Evolutionary conservation across 2,888 invertebrate genomes (phyloP), one percentile per base, ranked within the genome.

Genomic region (Ellobium chinense): DNA sequence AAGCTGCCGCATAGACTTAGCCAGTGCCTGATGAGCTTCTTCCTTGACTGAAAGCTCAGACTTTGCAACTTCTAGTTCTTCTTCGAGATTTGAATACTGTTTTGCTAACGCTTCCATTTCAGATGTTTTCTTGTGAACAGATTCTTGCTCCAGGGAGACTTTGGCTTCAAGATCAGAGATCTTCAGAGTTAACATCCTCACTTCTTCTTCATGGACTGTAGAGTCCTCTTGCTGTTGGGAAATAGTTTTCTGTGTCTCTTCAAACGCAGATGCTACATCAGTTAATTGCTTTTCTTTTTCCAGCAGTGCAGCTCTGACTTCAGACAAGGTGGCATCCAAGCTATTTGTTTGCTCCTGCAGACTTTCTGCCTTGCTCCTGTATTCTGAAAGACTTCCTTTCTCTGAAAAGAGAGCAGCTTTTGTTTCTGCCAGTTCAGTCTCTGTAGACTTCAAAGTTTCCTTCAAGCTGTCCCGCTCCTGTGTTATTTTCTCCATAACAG

Each of bases 31-130:
- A 29, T 62, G 34, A 1, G 18, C 29, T 39, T 74, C 62, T 39
- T 5, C 7, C 31, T 39, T 58, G 18, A 18, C 27, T 39, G 37
- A 60, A 5, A 63, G 21, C 24, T 46, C 62, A 54, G 3, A 14
- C 18, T 27, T 65, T 2, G 75, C 65, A 12, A 21, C 9, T n/a
- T n/a, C 24, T 2, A 75, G 65, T 34, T 75, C 24, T 7, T 34
- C 75, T 9, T 31, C n/a, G 46, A 65, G 75, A 24, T 65, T 24
- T 31, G 54, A 24, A 65, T 29, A 63, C n/a, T 75, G 7, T 12
- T 37, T 21, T 18, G 63, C 29, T 7, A 46, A 12, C 0, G 0
- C 34, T 54, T 31, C 65, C 46, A 65, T n/a, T 54, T 54, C 65
- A 27, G 29, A 39, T 29, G 18, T 12, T 27, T 27, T 37, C 5